phyloP scores from a whole-genome alignment of 1,140 invertebrate genomes.

The Caligus rogercresseyi region DNA sequence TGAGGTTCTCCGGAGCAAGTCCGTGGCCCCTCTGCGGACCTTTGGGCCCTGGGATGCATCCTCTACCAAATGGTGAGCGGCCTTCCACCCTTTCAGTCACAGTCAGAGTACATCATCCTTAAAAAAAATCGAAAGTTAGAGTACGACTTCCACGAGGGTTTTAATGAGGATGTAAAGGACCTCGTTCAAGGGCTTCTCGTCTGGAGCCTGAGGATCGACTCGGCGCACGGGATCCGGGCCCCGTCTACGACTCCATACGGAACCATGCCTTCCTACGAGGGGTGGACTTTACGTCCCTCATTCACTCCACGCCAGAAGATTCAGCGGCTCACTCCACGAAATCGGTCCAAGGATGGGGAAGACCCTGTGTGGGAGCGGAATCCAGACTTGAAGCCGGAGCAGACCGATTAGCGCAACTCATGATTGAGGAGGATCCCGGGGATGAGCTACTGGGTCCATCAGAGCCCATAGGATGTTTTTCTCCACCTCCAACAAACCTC shows the following conservation, averaged over 20 bases:
- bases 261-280: constrained; percentile 65
- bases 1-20: constrained; percentile 68
- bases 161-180: constrained; percentile 60
- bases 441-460: neutral
- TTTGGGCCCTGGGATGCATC: constrained; percentile 97
- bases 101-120: constrained; percentile 53
- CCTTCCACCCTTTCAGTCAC: constrained; percentile 69
- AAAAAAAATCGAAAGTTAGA: constrained; percentile 82
- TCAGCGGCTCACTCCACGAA: neutral
- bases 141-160: constrained; percentile 80
- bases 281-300: constrained; percentile 63
- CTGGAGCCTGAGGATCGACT: constrained; percentile 53
- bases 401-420: neutral
- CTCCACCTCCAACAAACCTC: neutral
- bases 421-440: constrained; percentile 32
- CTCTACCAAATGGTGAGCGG: constrained; percentile 93
- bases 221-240: constrained; percentile 49
- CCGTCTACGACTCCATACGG: constrained; percentile 54
- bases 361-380: constrained; percentile 29
- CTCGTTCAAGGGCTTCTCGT: constrained; percentile 70
- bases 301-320: constrained; percentile 54
- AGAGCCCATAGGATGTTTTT: neutral
- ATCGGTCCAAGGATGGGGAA: constrained; percentile 39
- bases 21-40: constrained; percentile 60
- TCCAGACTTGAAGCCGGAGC: constrained; percentile 16